Evolutionary conservation across 2,888 invertebrate species (phyloP).

Genomic region (Metalampra italica): DNA sequence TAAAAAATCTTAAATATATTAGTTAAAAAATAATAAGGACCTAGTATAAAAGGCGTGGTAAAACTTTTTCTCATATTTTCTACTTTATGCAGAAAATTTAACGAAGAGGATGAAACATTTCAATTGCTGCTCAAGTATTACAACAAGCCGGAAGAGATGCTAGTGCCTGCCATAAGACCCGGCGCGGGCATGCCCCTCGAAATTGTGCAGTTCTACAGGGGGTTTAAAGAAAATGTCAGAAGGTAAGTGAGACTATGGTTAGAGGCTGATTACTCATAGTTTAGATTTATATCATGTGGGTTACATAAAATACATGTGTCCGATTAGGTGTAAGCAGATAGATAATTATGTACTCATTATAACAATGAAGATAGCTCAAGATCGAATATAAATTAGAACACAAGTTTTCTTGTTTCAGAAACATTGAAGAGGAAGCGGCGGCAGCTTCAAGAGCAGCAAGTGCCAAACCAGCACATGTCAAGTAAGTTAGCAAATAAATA

Average conservation of each 20-base stretch:
- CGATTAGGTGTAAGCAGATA: too few species aligned
- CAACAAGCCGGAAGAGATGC: constrained; percentile 62
- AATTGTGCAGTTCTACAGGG: constrained; percentile 44
- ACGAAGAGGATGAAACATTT: constrained; percentile 60
- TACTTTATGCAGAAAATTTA: constrained; percentile 46
- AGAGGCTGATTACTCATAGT: not conserved
- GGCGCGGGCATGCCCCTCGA: constrained; percentile 48
- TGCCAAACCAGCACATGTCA: not conserved
- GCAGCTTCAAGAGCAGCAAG: constrained; percentile 10
- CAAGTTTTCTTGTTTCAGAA: constrained; percentile 24
- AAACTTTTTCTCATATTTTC: too few species aligned
- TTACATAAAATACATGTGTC: too few species aligned
- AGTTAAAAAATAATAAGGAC: too few species aligned
- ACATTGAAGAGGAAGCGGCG: constrained; percentile 40
- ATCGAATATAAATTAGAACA: too few species aligned
- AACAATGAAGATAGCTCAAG: too few species aligned
- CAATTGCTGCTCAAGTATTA: constrained; percentile 60
- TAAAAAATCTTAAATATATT: too few species aligned
- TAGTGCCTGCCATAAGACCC: constrained; percentile 54
- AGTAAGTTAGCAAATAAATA: not conserved
- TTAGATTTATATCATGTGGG: too few species aligned
- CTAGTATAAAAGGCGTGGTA: too few species aligned
- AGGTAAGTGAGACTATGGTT: constrained; percentile 27
- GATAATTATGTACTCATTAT: too few species aligned
- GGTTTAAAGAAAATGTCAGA: constrained; percentile 43